These are phyloP conservation scores for Eubasilissa regina DNA, from an alignment of 1,140 invertebrate species.

Conservation along the genomic window DNA sequence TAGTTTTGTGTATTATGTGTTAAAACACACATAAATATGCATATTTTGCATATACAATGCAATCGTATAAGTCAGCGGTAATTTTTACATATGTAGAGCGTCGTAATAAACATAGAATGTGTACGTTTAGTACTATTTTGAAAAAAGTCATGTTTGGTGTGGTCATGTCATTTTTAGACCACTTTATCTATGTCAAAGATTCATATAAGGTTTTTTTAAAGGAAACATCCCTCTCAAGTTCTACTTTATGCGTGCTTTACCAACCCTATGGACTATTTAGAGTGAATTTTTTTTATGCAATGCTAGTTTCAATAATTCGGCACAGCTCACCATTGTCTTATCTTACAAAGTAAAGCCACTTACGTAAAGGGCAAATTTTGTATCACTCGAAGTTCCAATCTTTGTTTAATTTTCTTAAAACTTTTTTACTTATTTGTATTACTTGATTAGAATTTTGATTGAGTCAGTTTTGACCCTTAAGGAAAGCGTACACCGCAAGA, in stretches of 20 bases:
- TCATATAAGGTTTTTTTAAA: no score
- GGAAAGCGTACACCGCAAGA: slow-evolving; percentile 2
- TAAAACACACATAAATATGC: no score
- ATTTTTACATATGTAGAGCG: no score
- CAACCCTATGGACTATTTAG: background rate
- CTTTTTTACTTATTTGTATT: background rate
- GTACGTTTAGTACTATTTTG: no score
- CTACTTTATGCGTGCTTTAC: no score
- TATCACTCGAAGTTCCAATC: background rate
- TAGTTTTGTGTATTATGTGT: no score
- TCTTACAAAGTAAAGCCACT: background rate
- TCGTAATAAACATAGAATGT: no score
- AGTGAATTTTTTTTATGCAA: slow-evolving; percentile 5
- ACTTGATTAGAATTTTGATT: background rate
- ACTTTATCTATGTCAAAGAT: background rate
- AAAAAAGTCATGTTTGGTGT: no score
- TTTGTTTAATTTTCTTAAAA: background rate
- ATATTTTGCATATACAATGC: no score
- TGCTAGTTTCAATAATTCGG: background rate
- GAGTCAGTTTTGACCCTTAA: slow-evolving; percentile 2
- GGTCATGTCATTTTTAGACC: background rate
- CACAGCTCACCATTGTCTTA: background rate
- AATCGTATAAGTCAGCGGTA: no score
- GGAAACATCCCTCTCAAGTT: no score
- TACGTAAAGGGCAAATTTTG: background rate